phyloP scores from a whole-genome alignment of 2,113 vertebrate species.

The Osmerus eperlanus region DNA sequence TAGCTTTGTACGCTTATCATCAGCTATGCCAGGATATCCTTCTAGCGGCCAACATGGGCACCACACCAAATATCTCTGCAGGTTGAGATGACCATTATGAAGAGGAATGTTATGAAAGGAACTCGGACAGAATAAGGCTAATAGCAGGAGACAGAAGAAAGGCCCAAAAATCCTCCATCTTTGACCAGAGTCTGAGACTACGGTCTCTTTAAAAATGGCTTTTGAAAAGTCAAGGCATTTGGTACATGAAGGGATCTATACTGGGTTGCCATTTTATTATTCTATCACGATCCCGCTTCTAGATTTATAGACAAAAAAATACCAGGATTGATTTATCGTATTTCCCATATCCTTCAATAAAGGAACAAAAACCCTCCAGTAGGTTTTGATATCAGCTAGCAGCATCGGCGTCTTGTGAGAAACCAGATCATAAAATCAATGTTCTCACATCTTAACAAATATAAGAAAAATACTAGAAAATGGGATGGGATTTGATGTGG shows the following conservation, averaged over 20 bases:
- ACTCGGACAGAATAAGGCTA: too few relatives aligned
- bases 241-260: not conserved
- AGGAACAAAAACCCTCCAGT: constrained; percentile 34
- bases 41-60: too few relatives aligned
- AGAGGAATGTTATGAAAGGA: too few relatives aligned
- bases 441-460: not conserved
- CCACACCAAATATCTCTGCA: too few relatives aligned
- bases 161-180: constrained; percentile 19
- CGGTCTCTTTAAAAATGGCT: too few relatives aligned
- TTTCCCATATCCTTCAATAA: not conserved
- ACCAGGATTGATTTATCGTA: not conserved
- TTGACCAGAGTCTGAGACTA: constrained; percentile 46
- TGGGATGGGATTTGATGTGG: not conserved
- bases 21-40: too few relatives aligned
- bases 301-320: not conserved
- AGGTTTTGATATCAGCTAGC: not conserved
- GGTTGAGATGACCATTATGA: too few relatives aligned
- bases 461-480: not conserved
- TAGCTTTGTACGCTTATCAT: too few relatives aligned
- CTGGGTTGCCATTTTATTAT: constrained; percentile 18
- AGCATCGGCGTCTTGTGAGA: not conserved
- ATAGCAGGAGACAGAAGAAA: too few relatives aligned
- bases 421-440: not conserved
- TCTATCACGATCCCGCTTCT: constrained; percentile 4
- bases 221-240: too few relatives aligned